Evolutionary conservation across 2,888 invertebrate genomes (phyloP).

Genomic region (Helicoverpa assulta): DNA sequence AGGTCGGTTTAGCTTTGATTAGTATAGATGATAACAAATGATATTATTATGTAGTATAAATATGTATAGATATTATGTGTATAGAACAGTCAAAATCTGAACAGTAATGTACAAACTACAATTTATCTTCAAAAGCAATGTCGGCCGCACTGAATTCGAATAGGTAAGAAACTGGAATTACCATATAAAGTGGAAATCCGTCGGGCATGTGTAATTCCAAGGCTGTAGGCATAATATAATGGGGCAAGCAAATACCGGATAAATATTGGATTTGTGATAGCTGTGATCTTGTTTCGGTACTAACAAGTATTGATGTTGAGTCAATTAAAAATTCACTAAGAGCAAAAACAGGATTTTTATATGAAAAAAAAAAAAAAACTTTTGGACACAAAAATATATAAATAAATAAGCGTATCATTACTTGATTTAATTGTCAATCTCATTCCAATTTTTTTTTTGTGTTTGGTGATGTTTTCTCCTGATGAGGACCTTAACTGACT

Average conservation of each 20-base stretch:
- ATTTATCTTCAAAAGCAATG: constrained; percentile 33
- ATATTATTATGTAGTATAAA: too few relatives aligned
- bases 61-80: too few relatives aligned
- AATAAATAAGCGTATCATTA: too few relatives aligned
- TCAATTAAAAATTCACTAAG: background rate
- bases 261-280: constrained; percentile 50
- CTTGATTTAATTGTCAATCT: too few relatives aligned
- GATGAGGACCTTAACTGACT: too few relatives aligned
- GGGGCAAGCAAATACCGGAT: constrained; percentile 32
- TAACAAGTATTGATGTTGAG: background rate
- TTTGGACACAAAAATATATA: too few relatives aligned
- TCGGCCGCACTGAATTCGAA: constrained; percentile 34
- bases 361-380: too few relatives aligned
- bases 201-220: constrained; percentile 48
- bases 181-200: constrained; percentile 60
- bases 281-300: constrained; percentile 25
- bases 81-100: constrained; percentile 24
- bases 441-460: too few relatives aligned
- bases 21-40: too few relatives aligned
- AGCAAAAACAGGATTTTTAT: too few relatives aligned
- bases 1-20: too few relatives aligned
- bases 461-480: too few relatives aligned
- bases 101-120: constrained; percentile 40
- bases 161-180: constrained; percentile 49
- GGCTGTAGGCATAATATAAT: constrained; percentile 33